Base-by-base conservation (phyloP, 2,888 invertebrate genomes). In the Amblyteles armatorius region DNA sequence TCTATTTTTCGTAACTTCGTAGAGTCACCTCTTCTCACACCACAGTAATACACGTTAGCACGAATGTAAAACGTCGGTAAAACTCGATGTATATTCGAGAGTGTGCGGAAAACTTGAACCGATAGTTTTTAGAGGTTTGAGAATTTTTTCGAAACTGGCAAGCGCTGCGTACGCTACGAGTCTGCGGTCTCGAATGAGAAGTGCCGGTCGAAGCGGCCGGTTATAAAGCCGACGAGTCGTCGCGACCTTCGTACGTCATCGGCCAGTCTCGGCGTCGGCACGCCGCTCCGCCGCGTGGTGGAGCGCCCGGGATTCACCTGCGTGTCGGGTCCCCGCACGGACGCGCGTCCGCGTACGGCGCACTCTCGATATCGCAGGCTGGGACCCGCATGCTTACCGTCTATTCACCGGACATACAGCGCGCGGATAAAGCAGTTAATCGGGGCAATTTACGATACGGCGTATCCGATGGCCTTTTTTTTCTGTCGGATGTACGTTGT, bases 111-210 rank as follows among this genome's bases (percentile, higher is more conserved):
- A 13, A 26, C 26, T 60, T 60, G 19, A 44, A 40, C 40, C 13
- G 67, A 22, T 19, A 40, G 44, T 11, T 5, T 22, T 67, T 2
- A 5, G 26, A 11, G 13, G 36, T 60, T 63, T 74, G 57, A 26
- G 50, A 22, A n/a, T 72, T 52, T 2, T 48, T 3, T 48, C 1
- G 40, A 48, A 36, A 57, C 11, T 52, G 19, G 71, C n/a, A 9
- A 63, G 72, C 78, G 69, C 52, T 77, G 80, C 7, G 77, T 26
- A 78, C 86, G 44, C 52, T 48, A 44, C 79, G 81, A 83, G 76
- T 16, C 36, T 57, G 19, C 19, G 26, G 65, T 83, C 83, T 86
- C 86, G 85, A 85, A 85, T 86, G 86, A 80, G 68, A 68, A 50
- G 72, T 40, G 48, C 16, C 4, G 60, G 40, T 60, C 44, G 55